These are phyloP conservation scores for Microcebus griseorufus DNA, from an alignment of 2,113 vertebrate species.

Conservation along the genomic window DNA sequence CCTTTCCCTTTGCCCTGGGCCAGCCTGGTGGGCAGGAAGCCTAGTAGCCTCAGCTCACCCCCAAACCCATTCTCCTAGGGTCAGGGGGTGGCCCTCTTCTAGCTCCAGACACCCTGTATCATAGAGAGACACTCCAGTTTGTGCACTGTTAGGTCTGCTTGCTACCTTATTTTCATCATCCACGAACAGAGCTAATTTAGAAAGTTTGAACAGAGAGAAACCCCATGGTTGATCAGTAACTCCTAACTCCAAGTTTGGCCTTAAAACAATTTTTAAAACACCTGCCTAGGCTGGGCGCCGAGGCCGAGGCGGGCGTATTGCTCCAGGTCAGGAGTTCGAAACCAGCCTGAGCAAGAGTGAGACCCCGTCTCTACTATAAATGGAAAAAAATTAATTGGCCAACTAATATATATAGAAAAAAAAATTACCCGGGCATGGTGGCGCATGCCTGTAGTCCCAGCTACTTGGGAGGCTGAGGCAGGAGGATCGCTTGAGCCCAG, in stretches of 20 bases:
- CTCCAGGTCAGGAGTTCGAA: no score
- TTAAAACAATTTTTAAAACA: not conserved
- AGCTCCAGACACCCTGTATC: not conserved
- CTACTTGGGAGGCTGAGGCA: no score
- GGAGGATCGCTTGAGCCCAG: no score
- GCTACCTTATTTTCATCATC: not conserved
- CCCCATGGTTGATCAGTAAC: not conserved
- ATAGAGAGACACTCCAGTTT: not conserved
- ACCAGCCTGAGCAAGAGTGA: no score
- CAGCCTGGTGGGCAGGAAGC: not conserved
- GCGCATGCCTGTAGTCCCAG: no score
- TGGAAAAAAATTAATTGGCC: no score
- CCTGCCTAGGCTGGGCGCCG: not conserved
- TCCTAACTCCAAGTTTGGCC: not conserved
- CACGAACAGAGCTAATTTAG: not conserved
- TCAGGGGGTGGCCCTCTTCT: not conserved
- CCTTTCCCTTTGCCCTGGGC: not conserved
- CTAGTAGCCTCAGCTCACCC: not conserved
- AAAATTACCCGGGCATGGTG: no score
- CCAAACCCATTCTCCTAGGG: fast-evolving
- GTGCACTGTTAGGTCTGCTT: not conserved
- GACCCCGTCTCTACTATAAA: no score
- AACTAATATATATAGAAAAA: no score
- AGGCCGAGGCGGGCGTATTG: no score
- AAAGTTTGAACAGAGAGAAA: not conserved